Percentiles rank a stretch among this genome's conserved stretches.
Conservation (phyloP, 1,140 invertebrate species). For the Anthonomus grandis region DNA sequence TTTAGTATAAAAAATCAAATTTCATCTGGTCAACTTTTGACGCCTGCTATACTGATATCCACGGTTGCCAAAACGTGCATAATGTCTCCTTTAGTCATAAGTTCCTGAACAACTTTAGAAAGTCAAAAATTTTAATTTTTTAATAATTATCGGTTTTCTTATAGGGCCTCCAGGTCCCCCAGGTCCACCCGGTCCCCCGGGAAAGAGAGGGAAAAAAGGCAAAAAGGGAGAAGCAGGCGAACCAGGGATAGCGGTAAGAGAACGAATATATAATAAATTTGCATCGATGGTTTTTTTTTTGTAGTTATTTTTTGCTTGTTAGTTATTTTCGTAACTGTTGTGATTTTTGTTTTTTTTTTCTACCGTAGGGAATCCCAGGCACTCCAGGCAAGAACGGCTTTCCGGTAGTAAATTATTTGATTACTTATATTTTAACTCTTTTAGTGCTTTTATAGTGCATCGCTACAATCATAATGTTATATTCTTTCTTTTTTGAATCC, state of each 20-base stretch:
- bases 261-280: background rate
- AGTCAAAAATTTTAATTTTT: no score
- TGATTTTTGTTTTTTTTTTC: slow-evolving; percentile 37
- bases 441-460: no score
- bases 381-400: slow-evolving; percentile 82
- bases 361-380: slow-evolving; percentile 71
- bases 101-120: no score
- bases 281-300: slow-evolving; percentile 8
- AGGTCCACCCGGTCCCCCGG: slow-evolving; percentile 68
- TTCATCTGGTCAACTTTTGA: no score
- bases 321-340: no score
- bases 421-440: slow-evolving; percentile 24
- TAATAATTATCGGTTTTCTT: slow-evolving; percentile 19
- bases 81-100: no score
- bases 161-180: slow-evolving; percentile 60
- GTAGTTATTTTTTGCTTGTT: no score
- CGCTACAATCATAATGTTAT: no score
- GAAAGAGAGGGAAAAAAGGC: slow-evolving; percentile 82
- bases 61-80: no score
- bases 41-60: no score
- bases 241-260: slow-evolving; percentile 67
- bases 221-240: slow-evolving; percentile 85
- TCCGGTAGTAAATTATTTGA: slow-evolving; percentile 70
- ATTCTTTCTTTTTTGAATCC: no score
- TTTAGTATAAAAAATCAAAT: no score